Evolutionary conservation across 2,888 invertebrate species (phyloP).

Genomic region (Drosophila cognata): DNA sequence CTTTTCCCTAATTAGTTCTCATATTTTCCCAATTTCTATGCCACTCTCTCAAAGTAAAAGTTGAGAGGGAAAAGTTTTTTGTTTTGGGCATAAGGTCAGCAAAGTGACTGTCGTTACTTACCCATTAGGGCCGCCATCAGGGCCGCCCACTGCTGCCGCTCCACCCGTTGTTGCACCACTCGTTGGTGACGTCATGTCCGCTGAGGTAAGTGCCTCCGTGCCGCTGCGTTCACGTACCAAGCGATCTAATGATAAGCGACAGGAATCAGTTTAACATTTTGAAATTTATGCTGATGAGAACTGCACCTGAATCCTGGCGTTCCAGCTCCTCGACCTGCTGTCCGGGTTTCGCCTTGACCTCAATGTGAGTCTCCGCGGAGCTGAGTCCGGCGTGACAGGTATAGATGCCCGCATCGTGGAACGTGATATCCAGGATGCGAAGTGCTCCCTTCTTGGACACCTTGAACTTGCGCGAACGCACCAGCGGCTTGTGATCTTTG

Average conservation of each 20-base stretch:
- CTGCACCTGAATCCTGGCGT: conserved; percentile 85
- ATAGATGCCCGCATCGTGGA: conserved; percentile 93
- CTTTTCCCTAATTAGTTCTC: conserved; percentile 29
- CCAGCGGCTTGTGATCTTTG: conserved; percentile 92
- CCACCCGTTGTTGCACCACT: conserved; percentile 63
- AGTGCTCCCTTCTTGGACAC: conserved; percentile 96
- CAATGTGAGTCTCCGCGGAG: conserved; percentile 91
- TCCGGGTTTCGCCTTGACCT: conserved; percentile 92
- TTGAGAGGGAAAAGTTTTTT: conserved; percentile 42
- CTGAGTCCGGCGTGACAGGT: conserved; percentile 94
- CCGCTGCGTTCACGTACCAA: conserved; percentile 83
- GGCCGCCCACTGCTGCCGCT: conserved; percentile 38
- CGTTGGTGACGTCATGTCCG: conserved; percentile 82
- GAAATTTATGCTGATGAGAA: conserved; percentile 7
- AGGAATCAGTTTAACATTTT: neutral
- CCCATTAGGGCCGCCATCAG: conserved; percentile 77
- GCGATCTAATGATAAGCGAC: conserved; percentile 71
- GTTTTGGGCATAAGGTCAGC: conserved; percentile 22
- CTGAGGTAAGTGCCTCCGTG: conserved; percentile 84
- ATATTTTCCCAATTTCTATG: neutral
- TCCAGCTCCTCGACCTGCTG: conserved; percentile 92
- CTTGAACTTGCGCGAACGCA: conserved; percentile 93
- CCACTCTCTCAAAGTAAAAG: conserved; percentile 20
- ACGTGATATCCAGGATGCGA: conserved; percentile 92
- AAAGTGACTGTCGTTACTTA: conserved; percentile 59